Base-by-base conservation (phyloP, 2,888 invertebrate genomes). In the Diarsia dahlii region DNA sequence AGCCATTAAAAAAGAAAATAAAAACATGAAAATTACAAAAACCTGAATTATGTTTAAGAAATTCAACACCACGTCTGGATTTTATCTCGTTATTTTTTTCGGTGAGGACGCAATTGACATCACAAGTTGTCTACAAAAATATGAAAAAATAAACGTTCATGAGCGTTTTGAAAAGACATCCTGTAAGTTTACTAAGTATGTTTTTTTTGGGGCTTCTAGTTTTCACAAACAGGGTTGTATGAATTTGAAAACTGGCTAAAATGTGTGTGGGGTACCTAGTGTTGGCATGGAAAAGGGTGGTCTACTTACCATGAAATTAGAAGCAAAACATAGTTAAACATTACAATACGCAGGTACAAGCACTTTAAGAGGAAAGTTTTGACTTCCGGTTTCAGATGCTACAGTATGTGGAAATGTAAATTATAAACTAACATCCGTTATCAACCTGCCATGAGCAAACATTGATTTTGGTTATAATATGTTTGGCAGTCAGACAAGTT, bases 31-130 rank as follows among this genome's bases (percentile, higher is more conserved):
- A 52, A 65, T 50, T 39, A 65, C 4, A 13, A 28, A 81, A 54
- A 66, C n/a, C n/a, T 9, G 60, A 81, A 52, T 60, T 65, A 81
- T 52, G 28, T 81, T 81, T 12, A 48, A 46, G 52, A 73, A 78
- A 50, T 72, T 63, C 63, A 58, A 75, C 46, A 46, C 23, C 12
- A 5, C 9, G 52, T 60, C 76, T 74, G 52, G 23, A 58, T 78
- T 64, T 64, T 65, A 64, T 52, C 63, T 50, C 56, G 56, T 74
- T 50, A 80, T 13, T 12, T 28, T 39, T 80, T 80, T 80, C 4
- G 15, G 52, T 15, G 60, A 72, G 45, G 34, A 12, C 52, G 46
- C 52, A 48, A 52, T 54, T 71, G 52, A 76, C 60, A 80, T 18
- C 34, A 23, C 9, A 80, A 71, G 72, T 60, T 8, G 34, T 23